Conservation (phyloP, 2,888 invertebrate species). For the Cryptocheilus praepositus region DNA sequence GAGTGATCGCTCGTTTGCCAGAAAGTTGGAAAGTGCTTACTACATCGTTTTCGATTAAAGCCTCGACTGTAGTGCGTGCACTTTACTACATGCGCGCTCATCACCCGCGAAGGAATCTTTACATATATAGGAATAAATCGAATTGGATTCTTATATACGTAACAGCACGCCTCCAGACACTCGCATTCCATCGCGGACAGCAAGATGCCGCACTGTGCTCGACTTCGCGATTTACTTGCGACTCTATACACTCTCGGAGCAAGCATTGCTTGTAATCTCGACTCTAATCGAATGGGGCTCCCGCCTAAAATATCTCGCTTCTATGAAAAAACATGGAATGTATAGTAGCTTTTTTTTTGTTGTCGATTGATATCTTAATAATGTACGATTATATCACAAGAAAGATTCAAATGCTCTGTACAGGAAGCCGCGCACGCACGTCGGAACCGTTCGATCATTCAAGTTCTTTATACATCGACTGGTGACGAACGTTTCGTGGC, state of each 20-base stretch:
- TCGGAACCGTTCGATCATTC: not conserved
- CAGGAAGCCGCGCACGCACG: slow-evolving; percentile 54
- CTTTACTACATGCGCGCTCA: too few relatives aligned
- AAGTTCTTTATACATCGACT: not conserved
- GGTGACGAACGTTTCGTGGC: too few relatives aligned
- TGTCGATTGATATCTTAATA: slow-evolving; percentile 64
- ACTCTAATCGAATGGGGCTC: too few relatives aligned
- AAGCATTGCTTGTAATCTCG: too few relatives aligned
- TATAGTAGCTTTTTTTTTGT: slow-evolving; percentile 44
- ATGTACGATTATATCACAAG: slow-evolving; percentile 75
- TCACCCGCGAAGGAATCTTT: too few relatives aligned
- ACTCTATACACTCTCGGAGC: too few relatives aligned
- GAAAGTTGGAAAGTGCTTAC: slow-evolving; percentile 21
- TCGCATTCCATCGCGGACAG: too few relatives aligned
- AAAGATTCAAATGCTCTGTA: slow-evolving; percentile 75
- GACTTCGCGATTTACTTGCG: too few relatives aligned
- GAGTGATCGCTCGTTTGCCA: slow-evolving; percentile 17
- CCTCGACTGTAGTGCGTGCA: not conserved
- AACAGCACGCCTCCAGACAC: too few relatives aligned
- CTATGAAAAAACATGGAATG: slow-evolving; percentile 62
- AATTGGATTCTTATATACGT: too few relatives aligned
- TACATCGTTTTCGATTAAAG: slow-evolving; percentile 27
- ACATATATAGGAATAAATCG: too few relatives aligned
- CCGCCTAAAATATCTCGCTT: slow-evolving; percentile 18
- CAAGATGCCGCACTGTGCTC: too few relatives aligned